Percentiles rank a stretch among this genome's conserved stretches.
Evolutionary conservation across 2,113 vertebrate genomes (phyloP).

Genomic region (Pheucticus melanocephalus): DNA sequence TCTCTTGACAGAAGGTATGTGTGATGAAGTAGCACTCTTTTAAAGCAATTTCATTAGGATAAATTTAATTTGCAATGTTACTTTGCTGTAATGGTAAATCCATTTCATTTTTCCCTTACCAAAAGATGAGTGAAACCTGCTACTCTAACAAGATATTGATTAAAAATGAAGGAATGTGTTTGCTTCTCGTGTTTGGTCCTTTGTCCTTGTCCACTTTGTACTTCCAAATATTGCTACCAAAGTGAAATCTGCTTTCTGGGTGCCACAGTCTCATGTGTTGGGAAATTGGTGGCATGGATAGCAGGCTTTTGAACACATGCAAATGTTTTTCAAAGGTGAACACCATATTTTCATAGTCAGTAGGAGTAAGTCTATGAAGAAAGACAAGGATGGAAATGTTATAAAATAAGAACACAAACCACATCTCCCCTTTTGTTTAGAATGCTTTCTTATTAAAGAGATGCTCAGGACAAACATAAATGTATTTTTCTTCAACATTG

Average conservation of each 20-base stretch:
- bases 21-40: not conserved
- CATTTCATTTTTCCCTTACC: not conserved
- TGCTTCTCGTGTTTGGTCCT: not conserved
- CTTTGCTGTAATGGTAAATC: not conserved
- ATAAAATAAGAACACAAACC: not conserved
- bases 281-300: not conserved
- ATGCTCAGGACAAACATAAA: not conserved
- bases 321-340: not conserved
- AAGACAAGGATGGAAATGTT: not conserved
- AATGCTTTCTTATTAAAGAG: not conserved
- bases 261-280: not conserved
- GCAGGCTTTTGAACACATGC: not conserved
- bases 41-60: not conserved
- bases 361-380: not conserved
- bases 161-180: not conserved
- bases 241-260: not conserved
- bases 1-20: not conserved
- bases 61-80: slow-evolving; percentile 10
- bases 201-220: not conserved
- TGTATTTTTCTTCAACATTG: not conserved
- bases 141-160: slow-evolving; percentile 1
- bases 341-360: not conserved
- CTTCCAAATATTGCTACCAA: not conserved
- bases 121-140: not conserved
- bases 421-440: not conserved